These are phyloP conservation scores for Caradrina kadenii DNA, from an alignment of 2,888 invertebrate species.

Conservation along the genomic window DNA sequence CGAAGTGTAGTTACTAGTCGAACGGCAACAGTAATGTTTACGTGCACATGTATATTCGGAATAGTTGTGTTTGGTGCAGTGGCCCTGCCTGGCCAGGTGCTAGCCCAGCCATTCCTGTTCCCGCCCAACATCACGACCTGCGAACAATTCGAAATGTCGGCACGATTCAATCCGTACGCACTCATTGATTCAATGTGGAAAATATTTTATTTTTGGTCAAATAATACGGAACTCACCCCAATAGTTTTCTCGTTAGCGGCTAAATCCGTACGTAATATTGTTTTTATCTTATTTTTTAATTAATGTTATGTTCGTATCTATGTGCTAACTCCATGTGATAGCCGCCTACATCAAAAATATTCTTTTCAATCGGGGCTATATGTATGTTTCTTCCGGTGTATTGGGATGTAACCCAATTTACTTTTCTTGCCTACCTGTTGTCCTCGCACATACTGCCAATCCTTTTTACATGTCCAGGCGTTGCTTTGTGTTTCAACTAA, in stretches of 20 bases:
- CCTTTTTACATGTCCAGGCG: slow-evolving; percentile 23
- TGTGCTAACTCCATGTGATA: not conserved
- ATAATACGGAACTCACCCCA: slow-evolving; percentile 77
- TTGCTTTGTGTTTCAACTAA: slow-evolving; percentile 29
- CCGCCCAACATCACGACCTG: slow-evolving; percentile 74
- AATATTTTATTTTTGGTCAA: slow-evolving; percentile 84
- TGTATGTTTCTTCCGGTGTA: slow-evolving; percentile 36
- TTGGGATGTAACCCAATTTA: slow-evolving; percentile 55
- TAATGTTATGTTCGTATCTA: not conserved
- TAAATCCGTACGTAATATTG: slow-evolving; percentile 71
- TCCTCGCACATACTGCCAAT: slow-evolving; percentile 24
- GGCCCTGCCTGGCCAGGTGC: slow-evolving; percentile 9
- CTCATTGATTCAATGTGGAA: slow-evolving; percentile 81
- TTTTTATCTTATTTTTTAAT: not conserved
- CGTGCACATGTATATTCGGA: slow-evolving; percentile 74
- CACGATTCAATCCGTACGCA: slow-evolving; percentile 77
- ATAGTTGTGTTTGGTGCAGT: slow-evolving; percentile 73
- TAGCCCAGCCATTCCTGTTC: slow-evolving; percentile 31
- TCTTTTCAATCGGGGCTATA: slow-evolving; percentile 18
- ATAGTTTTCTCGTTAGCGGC: slow-evolving; percentile 78
- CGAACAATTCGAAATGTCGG: slow-evolving; percentile 80
- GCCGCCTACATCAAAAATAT: slow-evolving; percentile 22
- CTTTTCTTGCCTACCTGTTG: slow-evolving; percentile 28
- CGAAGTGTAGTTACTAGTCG: slow-evolving; percentile 71
- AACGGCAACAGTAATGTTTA: slow-evolving; percentile 78